Evolutionary conservation across 92 coral and sea anemone species (phyloP).

Genomic region (Palythoa grandiflora): DNA sequence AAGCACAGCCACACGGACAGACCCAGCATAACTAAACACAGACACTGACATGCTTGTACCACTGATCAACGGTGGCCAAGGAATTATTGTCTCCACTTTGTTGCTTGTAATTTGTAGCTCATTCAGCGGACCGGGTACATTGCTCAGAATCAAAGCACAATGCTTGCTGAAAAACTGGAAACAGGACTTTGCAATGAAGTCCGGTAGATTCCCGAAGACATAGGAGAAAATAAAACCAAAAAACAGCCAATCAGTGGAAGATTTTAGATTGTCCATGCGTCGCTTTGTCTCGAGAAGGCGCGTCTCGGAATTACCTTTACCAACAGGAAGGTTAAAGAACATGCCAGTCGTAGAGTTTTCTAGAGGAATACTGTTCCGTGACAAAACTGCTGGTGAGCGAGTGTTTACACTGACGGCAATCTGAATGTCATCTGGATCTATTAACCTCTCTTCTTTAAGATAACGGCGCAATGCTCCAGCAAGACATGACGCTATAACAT

Average conservation of each 20-base stretch:
- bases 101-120: constrained; percentile 80
- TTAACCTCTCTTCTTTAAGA: constrained; percentile 76
- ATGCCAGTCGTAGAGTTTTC: constrained; percentile 92
- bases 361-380: constrained; percentile 84
- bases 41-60: constrained; percentile 95
- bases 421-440: constrained; percentile 88
- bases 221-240: constrained; percentile 80
- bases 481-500: constrained; percentile 87
- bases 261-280: constrained; percentile 89
- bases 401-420: constrained; percentile 91
- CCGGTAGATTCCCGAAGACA: constrained; percentile 82
- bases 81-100: constrained; percentile 83
- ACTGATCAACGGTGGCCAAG: constrained; percentile 96
- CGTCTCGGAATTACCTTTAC: constrained; percentile 61
- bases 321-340: constrained; percentile 85
- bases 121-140: constrained; percentile 93
- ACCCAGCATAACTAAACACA: constrained; percentile 94
- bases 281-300: constrained; percentile 88
- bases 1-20: constrained; percentile 86
- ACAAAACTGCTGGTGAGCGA: constrained; percentile 72
- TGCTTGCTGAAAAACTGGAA: constrained; percentile 74
- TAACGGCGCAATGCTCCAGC: constrained; percentile 95
- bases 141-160: constrained; percentile 87
- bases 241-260: constrained; percentile 86
- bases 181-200: constrained; percentile 82